Evolutionary conservation across 64 coral and sea anemone species (phyloP), one percentile per base, ranked within the genome.

Genomic region (Exaiptasia diaphana): DNA sequence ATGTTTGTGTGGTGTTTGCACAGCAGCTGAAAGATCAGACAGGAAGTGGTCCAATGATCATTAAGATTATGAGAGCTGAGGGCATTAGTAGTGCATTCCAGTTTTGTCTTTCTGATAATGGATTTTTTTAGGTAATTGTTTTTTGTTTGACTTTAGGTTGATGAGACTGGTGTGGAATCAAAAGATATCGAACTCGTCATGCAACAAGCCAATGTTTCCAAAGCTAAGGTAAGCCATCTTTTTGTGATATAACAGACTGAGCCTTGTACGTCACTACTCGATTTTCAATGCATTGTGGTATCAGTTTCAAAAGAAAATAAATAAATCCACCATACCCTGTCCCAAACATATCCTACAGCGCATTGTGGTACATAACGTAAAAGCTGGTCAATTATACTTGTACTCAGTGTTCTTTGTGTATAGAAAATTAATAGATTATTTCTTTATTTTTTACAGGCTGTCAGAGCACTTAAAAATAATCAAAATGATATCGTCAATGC

Each of bases 401-500:
- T n/a, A n/a, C n/a, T n/a, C n/a, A n/a, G n/a, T n/a, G n/a, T n/a
- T n/a, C n/a, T n/a, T n/a, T n/a, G n/a, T n/a, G n/a, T n/a, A n/a
- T n/a, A n/a, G n/a, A n/a, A n/a, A n/a, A n/a, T n/a, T n/a, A n/a
- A n/a, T n/a, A n/a, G n/a, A n/a, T n/a, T n/a, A n/a, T n/a, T 42
- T 20, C 5, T 22, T 18, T 86, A 12, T 72, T 37, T 12, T 55
- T 80, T 67, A 20, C 48, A 97, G 93, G 83, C 93, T 78, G 79
- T 97, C 31, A 97, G 83, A 28, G 93, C 93, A 48, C 74, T 97
- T 26, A 97, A 83, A 64, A 97, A 84, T 52, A 97, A 97, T 36
- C 46, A 55, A 2, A 87, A 91, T 53, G 93, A 97, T 87, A 97
- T 97, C 56, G 93, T 97, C 78, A 97, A 97, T 91, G 93, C 93